These are phyloP conservation scores for Atractosteus spatula DNA, from an alignment of 2,113 vertebrate species.

Conservation along the genomic window DNA sequence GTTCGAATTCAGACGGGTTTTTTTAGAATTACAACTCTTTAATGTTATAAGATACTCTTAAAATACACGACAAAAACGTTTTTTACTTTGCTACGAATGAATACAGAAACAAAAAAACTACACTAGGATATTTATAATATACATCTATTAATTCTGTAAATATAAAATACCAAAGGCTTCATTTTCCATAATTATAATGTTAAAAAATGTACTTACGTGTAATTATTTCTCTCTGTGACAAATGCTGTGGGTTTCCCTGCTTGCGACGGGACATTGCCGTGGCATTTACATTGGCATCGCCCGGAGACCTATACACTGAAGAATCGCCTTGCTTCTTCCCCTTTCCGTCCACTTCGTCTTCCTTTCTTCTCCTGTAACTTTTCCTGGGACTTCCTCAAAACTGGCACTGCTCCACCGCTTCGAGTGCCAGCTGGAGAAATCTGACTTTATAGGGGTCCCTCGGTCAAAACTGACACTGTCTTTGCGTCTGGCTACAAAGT, in stretches of 20 bases:
- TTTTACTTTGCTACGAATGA: too few species aligned
- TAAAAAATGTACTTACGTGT: conserved; percentile 75
- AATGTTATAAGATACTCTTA: too few species aligned
- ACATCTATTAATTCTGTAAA: too few species aligned
- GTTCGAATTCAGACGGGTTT: too few species aligned
- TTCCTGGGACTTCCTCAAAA: conserved; percentile 40
- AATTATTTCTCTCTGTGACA: conserved; percentile 94
- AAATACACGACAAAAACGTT: too few species aligned
- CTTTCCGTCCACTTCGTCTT: conserved; percentile 48
- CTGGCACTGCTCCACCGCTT: conserved; percentile 68
- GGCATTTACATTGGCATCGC: conserved; percentile 97
- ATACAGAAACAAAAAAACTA: too few species aligned
- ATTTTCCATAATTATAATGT: neutral
- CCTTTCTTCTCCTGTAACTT: conserved; percentile 39
- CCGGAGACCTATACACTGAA: conserved; percentile 85
- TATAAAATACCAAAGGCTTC: too few species aligned
- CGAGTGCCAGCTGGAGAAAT: conserved; percentile 58
- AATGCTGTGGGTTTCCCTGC: conserved; percentile 98
- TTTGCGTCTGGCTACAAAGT: conserved; percentile 31
- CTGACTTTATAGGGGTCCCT: conserved; percentile 25
- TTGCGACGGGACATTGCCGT: conserved; percentile 99
- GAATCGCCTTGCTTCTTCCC: conserved; percentile 69
- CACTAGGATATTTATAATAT: too few species aligned
- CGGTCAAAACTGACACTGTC: conserved; percentile 24
- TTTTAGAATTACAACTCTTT: too few species aligned